A percentile compares a stretch with the other conserved stretches of the same genome.
Conservation (phyloP, 2,113 vertebrate genomes). For the Nothoprocta pentlandii region DNA sequence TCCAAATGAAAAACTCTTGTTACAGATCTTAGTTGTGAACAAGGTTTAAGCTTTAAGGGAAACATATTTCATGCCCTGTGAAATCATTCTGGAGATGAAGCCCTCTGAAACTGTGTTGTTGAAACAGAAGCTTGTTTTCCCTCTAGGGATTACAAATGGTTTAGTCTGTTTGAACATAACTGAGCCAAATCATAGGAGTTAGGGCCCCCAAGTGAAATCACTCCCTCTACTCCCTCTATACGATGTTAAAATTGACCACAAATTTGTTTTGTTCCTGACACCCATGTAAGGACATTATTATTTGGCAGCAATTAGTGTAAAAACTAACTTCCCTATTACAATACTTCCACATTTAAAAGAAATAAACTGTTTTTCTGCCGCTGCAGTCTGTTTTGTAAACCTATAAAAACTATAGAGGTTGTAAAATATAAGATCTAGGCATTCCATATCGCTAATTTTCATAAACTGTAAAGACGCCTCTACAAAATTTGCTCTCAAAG, state of each 20-base stretch:
- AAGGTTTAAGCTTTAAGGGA: conserved; percentile 56
- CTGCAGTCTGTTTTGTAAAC: conserved; percentile 6
- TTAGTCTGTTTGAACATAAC: background rate
- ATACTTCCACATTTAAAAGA: background rate
- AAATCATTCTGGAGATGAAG: conserved; percentile 56
- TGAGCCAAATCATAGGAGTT: conserved; percentile 43
- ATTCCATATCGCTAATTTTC: background rate
- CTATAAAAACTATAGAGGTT: background rate
- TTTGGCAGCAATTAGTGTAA: background rate
- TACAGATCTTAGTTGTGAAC: conserved; percentile 43
- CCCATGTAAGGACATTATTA: background rate
- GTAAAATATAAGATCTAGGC: background rate
- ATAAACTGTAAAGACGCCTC: background rate
- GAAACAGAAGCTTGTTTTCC: conserved; percentile 42
- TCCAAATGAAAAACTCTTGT: background rate
- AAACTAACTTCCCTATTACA: background rate
- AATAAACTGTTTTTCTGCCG: background rate
- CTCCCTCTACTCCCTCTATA: background rate
- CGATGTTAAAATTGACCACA: background rate
- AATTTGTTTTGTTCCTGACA: conserved; percentile 39
- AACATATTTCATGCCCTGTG: conserved; percentile 27
- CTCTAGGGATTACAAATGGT: conserved; percentile 47
- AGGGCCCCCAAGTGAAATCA: conserved; percentile 31
- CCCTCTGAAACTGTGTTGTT: conserved; percentile 14
- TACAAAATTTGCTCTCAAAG: background rate